phyloP scores from a whole-genome alignment of 1,140 invertebrate genomes.

The Lasaia peninsularis region DNA sequence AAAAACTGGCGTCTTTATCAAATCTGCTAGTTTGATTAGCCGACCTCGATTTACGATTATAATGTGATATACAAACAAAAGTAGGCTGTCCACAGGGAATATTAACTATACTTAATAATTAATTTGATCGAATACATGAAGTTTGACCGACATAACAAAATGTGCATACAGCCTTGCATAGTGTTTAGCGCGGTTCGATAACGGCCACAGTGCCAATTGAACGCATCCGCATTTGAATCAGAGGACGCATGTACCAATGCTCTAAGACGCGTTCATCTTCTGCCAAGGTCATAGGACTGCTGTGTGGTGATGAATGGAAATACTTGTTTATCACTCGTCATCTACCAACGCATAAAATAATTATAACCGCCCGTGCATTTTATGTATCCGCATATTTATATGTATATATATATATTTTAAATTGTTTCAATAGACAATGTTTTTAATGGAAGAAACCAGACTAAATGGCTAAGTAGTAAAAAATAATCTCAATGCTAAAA shows the following conservation, averaged over 20 bases:
- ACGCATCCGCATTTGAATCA: conserved; percentile 72
- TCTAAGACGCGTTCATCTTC: conserved; percentile 62
- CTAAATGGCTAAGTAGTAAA: too few relatives aligned
- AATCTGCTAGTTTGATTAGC: too few relatives aligned
- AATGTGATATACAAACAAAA: too few relatives aligned
- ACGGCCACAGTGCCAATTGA: conserved; percentile 60
- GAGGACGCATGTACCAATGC: conserved; percentile 56
- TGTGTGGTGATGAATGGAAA: conserved; percentile 10
- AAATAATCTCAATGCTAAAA: too few relatives aligned
- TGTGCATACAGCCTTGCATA: conserved; percentile 52
- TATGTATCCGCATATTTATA: neutral
- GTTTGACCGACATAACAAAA: conserved; percentile 24
- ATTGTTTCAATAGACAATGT: too few relatives aligned
- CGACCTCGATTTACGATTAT: too few relatives aligned
- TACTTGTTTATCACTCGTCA: conserved; percentile 19
- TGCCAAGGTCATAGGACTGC: conserved; percentile 52
- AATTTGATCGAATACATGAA: neutral
- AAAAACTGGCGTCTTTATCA: too few relatives aligned
- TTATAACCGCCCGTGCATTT: neutral
- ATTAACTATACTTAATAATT: too few relatives aligned
- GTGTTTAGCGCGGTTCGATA: conserved; percentile 71
- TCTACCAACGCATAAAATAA: conserved; percentile 7
- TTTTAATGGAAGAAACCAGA: too few relatives aligned
- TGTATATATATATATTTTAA: too few relatives aligned
- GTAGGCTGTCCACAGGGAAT: too few relatives aligned